A percentile compares a stretch with the other conserved stretches of the same genome.
These are phyloP conservation scores for Drosophila sturtevanti DNA, from an alignment of 1,140 invertebrate species.

Conservation along the genomic window DNA sequence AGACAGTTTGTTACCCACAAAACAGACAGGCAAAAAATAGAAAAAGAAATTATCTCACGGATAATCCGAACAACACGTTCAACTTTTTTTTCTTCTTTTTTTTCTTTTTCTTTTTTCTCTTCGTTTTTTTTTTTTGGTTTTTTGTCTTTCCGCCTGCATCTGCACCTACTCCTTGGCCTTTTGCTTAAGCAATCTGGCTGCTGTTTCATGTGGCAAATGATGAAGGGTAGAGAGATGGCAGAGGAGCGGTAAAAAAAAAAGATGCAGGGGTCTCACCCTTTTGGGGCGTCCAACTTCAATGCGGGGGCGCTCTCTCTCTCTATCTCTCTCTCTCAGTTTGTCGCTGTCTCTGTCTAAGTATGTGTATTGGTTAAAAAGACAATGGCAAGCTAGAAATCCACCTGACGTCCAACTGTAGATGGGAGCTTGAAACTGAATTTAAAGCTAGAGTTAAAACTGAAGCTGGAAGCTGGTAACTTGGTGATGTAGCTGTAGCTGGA, in stretches of 20 bases:
- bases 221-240: background rate
- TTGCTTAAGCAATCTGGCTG: slow-evolving; percentile 24
- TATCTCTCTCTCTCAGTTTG: background rate
- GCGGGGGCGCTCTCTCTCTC: slow-evolving; percentile 50
- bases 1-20: slow-evolving; percentile 66
- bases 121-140: background rate
- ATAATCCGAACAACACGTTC: slow-evolving; percentile 80
- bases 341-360: too few relatives aligned
- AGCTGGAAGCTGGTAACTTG: slow-evolving; percentile 9
- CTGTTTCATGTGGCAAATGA: slow-evolving; percentile 37
- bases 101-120: background rate
- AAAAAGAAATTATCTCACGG: slow-evolving; percentile 79
- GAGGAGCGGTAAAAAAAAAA: slow-evolving; percentile 9
- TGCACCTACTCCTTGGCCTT: slow-evolving; percentile 7
- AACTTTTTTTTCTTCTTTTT: slow-evolving; percentile 38
- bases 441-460: background rate
- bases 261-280: slow-evolving; percentile 69
- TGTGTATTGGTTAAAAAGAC: slow-evolving; percentile 17
- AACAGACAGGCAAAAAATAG: slow-evolving; percentile 27
- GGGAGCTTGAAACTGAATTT: background rate
- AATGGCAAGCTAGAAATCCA: slow-evolving; percentile 55
- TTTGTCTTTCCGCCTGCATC: background rate
- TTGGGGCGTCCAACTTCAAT: slow-evolving; percentile 54
- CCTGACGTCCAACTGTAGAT: slow-evolving; percentile 36
- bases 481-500: slow-evolving; percentile 28